These are phyloP conservation scores for Hyperoplus immaculatus DNA, from an alignment of 2,797 vertebrate genomes.

Conservation along the genomic window DNA sequence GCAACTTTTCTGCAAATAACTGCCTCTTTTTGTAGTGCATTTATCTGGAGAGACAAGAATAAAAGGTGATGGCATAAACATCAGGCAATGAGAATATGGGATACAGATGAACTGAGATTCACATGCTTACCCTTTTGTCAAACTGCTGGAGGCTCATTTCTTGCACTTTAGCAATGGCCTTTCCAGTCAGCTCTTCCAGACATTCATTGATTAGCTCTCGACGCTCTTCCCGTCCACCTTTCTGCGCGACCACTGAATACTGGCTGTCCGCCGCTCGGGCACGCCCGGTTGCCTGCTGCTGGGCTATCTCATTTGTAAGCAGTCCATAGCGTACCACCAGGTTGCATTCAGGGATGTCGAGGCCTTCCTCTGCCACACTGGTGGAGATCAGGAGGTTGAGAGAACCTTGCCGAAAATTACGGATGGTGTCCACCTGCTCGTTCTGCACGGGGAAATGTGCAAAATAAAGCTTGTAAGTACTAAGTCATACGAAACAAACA, in stretches of 20 bases:
- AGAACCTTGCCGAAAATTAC: slow-evolving; percentile 81
- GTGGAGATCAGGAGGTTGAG: slow-evolving; percentile 96
- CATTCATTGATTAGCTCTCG: slow-evolving; percentile 88
- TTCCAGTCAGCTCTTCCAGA: slow-evolving; percentile 86
- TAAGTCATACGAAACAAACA: not conserved
- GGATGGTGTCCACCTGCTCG: slow-evolving; percentile 87
- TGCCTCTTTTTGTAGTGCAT: slow-evolving; percentile 77
- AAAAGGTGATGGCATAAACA: not conserved
- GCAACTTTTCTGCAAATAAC: slow-evolving; percentile 56
- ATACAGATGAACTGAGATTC: not conserved
- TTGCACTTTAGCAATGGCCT: slow-evolving; percentile 87
- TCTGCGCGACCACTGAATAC: slow-evolving; percentile 90
- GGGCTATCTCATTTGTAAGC: slow-evolving; percentile 96
- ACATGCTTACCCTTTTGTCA: slow-evolving; percentile 80
- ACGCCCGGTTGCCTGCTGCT: slow-evolving; percentile 93
- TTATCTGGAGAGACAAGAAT: slow-evolving; percentile 80
- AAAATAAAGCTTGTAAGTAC: not conserved
- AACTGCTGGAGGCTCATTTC: slow-evolving; percentile 83
- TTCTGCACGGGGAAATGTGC: slow-evolving; percentile 65
- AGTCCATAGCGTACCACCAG: slow-evolving; percentile 95
- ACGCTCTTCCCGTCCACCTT: slow-evolving; percentile 84
- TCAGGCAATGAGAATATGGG: not conserved
- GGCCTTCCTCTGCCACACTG: slow-evolving; percentile 94
- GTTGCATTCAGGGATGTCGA: slow-evolving; percentile 94
- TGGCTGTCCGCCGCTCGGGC: slow-evolving; percentile 89